Evolutionary conservation across 2,797 vertebrate species (phyloP).

Genomic region (Chloroceryle amazona): DNA sequence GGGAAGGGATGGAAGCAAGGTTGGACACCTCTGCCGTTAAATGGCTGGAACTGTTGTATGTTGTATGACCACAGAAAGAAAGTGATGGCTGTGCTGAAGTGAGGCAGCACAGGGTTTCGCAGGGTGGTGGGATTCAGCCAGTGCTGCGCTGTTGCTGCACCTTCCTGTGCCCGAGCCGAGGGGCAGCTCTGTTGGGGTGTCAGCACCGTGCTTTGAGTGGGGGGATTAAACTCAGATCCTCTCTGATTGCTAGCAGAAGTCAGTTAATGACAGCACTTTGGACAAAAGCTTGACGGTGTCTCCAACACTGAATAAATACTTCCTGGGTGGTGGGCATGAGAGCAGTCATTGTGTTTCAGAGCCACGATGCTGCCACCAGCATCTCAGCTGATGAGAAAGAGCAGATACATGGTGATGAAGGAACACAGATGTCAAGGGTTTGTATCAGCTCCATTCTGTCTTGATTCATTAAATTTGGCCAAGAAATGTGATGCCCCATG

Average conservation of each 20-base stretch:
- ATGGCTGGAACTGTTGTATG: not conserved
- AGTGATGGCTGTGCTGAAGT: not conserved
- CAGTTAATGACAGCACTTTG: not conserved
- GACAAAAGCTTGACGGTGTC: not conserved
- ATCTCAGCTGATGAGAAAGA: not conserved
- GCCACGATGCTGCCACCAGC: not conserved
- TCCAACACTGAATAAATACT: not conserved
- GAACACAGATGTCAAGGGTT: not conserved
- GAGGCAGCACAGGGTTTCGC: rapidly evolving
- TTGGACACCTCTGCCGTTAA: not conserved
- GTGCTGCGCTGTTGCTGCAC: rapidly evolving
- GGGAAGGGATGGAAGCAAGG: not conserved
- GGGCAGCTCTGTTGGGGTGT: not conserved
- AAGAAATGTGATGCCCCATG: not conserved
- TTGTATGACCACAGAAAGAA: not conserved
- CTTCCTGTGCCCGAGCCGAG: rapidly evolving
- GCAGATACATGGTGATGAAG: not conserved
- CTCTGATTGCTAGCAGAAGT: not conserved
- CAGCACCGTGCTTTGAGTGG: not conserved
- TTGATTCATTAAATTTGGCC: not conserved
- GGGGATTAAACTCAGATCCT: not conserved
- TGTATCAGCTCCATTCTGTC: not conserved
- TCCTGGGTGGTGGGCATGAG: rapidly evolving
- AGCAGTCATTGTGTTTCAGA: not conserved
- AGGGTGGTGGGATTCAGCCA: rapidly evolving